These are phyloP conservation scores for Ictalurus punctatus DNA, from an alignment of 2,113 vertebrate species.

Conservation along the genomic window DNA sequence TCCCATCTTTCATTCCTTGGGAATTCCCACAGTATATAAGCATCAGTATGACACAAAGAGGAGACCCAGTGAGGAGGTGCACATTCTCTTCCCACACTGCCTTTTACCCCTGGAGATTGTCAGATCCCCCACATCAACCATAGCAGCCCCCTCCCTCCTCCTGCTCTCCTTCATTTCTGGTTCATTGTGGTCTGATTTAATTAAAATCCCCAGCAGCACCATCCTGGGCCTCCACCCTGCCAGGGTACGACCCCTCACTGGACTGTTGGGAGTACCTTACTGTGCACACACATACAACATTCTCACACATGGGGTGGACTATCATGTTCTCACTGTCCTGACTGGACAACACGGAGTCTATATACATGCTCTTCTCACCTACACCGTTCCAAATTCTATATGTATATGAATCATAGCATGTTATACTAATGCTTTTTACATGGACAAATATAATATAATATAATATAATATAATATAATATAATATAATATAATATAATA, in stretches of 20 bases:
- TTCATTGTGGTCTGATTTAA: slow-evolving; percentile 81
- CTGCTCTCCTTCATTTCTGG: slow-evolving; percentile 48
- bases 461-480: too few relatives aligned
- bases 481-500: not conserved
- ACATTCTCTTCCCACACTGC: slow-evolving; percentile 96
- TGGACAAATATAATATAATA: not conserved
- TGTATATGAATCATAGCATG: not conserved
- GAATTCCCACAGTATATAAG: slow-evolving; percentile 93
- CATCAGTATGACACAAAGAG: slow-evolving; percentile 84
- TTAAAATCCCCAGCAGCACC: slow-evolving; percentile 76
- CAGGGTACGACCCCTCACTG: slow-evolving; percentile 56
- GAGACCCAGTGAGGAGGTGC: slow-evolving; percentile 86
- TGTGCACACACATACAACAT: slow-evolving; percentile 26
- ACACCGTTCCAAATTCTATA: not conserved
- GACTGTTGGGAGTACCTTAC: slow-evolving; percentile 47
- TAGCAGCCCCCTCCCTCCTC: slow-evolving; percentile 34
- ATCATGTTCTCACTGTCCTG: slow-evolving; percentile 37
- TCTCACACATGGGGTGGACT: slow-evolving; percentile 15
- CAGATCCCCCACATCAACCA: slow-evolving; percentile 51
- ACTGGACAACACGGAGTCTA: slow-evolving; percentile 30
- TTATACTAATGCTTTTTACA: not conserved
- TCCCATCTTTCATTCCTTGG: slow-evolving; percentile 68
- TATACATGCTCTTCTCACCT: not conserved
- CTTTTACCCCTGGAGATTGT: slow-evolving; percentile 87
- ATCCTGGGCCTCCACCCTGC: slow-evolving; percentile 52